Evolutionary conservation across 1,140 invertebrate species (phyloP), one percentile per base, ranked within the genome.

Genomic region (Heterodera schachtii): DNA sequence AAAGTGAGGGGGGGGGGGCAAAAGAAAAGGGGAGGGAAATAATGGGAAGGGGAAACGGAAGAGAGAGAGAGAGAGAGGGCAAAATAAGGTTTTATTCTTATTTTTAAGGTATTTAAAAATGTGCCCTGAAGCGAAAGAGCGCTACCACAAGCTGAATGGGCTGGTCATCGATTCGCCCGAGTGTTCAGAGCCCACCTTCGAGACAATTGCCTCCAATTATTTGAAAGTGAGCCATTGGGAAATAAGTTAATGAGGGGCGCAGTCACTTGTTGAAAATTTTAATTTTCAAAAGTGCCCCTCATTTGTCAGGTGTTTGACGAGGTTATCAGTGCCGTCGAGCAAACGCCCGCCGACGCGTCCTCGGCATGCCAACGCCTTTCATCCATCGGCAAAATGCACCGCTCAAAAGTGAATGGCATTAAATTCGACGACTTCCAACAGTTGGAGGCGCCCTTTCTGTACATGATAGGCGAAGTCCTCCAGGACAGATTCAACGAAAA

Each of bases 381-480:
- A 6, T 66, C 71, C 13, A 75, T 87, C 46, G 85, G 85, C 47
- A 87, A 87, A 71, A 83, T 81, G 75, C 86, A 86, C 73, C 66
- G 84, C 2, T 60, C 74, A 5, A 87, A 87, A 73, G 84, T 87
- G n/a, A 67, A 47, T 19, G 78, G 80, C 19, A 81, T 86, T 76
- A 85, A 87, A 43, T 81, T 77, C 44, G 85, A 85, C 64, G 85
- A 87, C 64, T 86, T 86, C 70, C 78, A 83, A 77, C 81, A 82
- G 44, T 52, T 87, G 77, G 81, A 82, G 69, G 76, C 79, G 46
- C 81, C 81, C 70, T 82, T 82, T 60, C 47, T 82, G 52, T 82
- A 82, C 66, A 88, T 87, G 84, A 76, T 87, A 41, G 41, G 77
- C 9, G 86, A 87, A 74, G 67, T 87, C n/a, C 86, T 88, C 7